Conservation (phyloP, 2,113 vertebrate genomes). For the Lagenorhynchus albirostris region DNA sequence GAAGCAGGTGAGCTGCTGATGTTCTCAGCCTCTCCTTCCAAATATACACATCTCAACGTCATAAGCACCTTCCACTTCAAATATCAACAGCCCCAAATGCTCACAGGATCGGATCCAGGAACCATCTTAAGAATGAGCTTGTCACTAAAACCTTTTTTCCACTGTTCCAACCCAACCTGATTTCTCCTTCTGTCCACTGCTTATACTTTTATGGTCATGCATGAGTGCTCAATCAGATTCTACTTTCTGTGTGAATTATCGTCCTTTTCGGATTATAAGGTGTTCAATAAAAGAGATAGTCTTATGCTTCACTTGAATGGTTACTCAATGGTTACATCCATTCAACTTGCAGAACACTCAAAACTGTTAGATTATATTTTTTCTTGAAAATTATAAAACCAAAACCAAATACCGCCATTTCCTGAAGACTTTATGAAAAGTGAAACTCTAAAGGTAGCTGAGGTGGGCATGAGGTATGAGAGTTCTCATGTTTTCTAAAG, state of each 20-base stretch:
- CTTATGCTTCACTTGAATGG: neutral
- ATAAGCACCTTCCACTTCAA: neutral
- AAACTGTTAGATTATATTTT: neutral
- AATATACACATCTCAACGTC: neutral
- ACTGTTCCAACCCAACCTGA: neutral
- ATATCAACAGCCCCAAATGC: neutral
- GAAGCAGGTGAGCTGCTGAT: neutral
- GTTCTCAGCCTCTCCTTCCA: neutral
- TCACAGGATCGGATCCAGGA: neutral
- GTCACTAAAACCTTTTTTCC: neutral
- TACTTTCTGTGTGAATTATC: neutral
- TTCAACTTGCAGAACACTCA: neutral
- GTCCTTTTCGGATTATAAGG: neutral
- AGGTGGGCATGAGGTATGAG: neutral
- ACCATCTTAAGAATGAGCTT: neutral
- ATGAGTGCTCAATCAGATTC: neutral
- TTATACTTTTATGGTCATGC: neutral
- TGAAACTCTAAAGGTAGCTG: neutral
- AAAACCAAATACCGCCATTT: neutral
- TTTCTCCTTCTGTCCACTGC: neutral
- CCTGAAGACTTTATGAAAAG: neutral
- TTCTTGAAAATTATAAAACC: neutral
- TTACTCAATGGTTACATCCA: neutral
- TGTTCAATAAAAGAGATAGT: neutral
- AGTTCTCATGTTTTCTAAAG: neutral